phyloP scores from a whole-genome alignment of 2,888 invertebrate species.

The Sthenelais limicola region DNA sequence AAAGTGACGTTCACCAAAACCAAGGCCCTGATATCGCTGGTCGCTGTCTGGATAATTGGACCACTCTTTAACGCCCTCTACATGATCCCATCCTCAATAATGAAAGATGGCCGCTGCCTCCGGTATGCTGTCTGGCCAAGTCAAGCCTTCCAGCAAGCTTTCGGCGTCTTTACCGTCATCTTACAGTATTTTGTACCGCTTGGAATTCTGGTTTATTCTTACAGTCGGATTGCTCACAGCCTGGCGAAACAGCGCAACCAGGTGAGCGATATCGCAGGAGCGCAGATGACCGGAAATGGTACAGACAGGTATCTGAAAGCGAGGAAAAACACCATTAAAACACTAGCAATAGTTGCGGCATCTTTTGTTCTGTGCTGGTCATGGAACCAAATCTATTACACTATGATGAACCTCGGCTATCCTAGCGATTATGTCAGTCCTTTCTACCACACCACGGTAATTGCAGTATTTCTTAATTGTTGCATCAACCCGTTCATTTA shows the following conservation, averaged over 20 bases:
- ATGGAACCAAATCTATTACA: constrained; percentile 48
- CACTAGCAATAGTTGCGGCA: constrained; percentile 43
- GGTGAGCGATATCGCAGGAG: not conserved
- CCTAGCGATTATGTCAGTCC: constrained; percentile 21
- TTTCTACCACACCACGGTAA: constrained; percentile 50
- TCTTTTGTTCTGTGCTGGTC: constrained; percentile 49
- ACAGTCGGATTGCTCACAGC: constrained; percentile 42
- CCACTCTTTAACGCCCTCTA: constrained; percentile 32
- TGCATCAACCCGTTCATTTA: constrained; percentile 51
- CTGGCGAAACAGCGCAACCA: not conserved
- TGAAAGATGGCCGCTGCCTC: constrained; percentile 45
- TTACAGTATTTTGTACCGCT: constrained; percentile 49
- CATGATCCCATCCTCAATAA: constrained; percentile 37
- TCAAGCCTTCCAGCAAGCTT: not conserved
- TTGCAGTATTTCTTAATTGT: constrained; percentile 48
- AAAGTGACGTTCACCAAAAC: constrained; percentile 44
- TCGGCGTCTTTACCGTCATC: constrained; percentile 45
- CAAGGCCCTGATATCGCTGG: constrained; percentile 33
- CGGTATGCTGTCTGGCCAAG: constrained; percentile 45
- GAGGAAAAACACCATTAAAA: constrained; percentile 48
- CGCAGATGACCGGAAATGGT: not conserved
- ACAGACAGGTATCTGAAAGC: constrained; percentile 22
- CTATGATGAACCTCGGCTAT: constrained; percentile 49
- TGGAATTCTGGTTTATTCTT: constrained; percentile 44
- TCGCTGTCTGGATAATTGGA: constrained; percentile 43